Base-by-base conservation (phyloP, 2,888 invertebrate genomes). In the Didymodactylos carnosus region DNA sequence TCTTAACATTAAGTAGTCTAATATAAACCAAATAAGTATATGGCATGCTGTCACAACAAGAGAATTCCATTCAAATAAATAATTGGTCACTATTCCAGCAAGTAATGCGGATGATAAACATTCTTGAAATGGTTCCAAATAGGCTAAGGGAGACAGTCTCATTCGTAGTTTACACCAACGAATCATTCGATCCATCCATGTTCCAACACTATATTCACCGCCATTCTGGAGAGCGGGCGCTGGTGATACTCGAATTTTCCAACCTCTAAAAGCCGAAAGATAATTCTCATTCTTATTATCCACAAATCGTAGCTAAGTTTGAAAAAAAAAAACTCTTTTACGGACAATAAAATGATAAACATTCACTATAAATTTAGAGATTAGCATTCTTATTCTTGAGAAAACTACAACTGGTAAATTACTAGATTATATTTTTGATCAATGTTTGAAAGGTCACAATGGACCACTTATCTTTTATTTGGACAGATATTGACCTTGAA, bases 191-290 rank as follows among this genome's bases (percentile, higher is more conserved):
- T 89, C 88, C 83, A 93, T 92, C 84, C 95, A 90, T 79, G 88
- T 89, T 72, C 88, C 87, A 78, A 95, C 88, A 79, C 92, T 90
- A 84, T 90, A 89, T 78, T 89, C 86, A 8, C 94, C 95, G 76
- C 90, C 89, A 84, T 98, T 98, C 85, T 98, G 98, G 84, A 92
- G 87, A 27, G 95, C 97, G 13, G 97, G 95, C 81, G 92, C 90
- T 81, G 92, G 91, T 79, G 91, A 89, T 76, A 98, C 90, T 2
- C 90, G 88, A 83, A 92, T 89, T 79, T 88, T 88, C 91, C 92
- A 98, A 10, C 94, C 94, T 49, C n/a, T n/a, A n/a, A n/a, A n/a
- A n/a, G n/a, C n/a, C n/a, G n/a, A n/a, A n/a, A n/a, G 89, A 16
- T 41, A 11, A 14, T 14, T 41, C 43, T 41, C 16, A 41, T 16